A percentile compares a stretch with the other conserved stretches of the same genome.
These are phyloP conservation scores for Dryobates pubescens DNA, from an alignment of 2,797 vertebrate genomes.

Conservation along the genomic window DNA sequence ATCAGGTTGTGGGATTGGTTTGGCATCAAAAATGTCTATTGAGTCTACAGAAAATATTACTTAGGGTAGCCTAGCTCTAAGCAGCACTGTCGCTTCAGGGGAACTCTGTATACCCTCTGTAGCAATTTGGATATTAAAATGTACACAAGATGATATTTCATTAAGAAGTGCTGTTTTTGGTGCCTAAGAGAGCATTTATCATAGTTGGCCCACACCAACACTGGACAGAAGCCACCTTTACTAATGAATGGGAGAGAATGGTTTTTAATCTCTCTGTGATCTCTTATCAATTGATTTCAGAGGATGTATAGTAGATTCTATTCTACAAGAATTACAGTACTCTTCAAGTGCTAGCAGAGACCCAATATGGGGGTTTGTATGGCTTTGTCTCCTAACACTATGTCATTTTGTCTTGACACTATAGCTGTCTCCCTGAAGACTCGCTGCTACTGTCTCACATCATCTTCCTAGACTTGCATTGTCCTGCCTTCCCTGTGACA, in stretches of 20 bases:
- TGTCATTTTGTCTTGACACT: constrained; percentile 12
- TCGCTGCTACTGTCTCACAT: constrained; percentile 5
- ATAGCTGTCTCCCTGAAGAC: background rate
- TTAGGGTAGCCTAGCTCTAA: background rate
- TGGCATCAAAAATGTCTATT: background rate
- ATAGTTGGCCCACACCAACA: constrained; percentile 56
- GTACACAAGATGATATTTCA: constrained; percentile 52
- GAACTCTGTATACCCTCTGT: background rate
- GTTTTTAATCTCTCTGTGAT: constrained; percentile 67
- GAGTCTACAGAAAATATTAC: background rate
- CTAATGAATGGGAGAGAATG: constrained; percentile 65
- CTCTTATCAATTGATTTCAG: constrained; percentile 70
- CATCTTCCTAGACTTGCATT: background rate
- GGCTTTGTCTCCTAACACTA: constrained; percentile 37
- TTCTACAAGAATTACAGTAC: constrained; percentile 55
- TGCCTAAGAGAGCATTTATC: constrained; percentile 60
- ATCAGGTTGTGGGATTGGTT: background rate
- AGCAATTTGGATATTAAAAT: constrained; percentile 53
- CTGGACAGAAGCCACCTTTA: constrained; percentile 56
- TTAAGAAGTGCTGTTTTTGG: constrained; percentile 42
- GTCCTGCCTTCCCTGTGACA: constrained; percentile 2
- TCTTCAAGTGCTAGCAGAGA: constrained; percentile 44
- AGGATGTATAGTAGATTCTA: constrained; percentile 65
- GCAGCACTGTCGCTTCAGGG: background rate
- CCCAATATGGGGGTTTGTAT: background rate